A percentile compares a stretch with the other conserved stretches of the same genome.
Conservation (phyloP, 2,113 vertebrate species). For the Alouatta palliata region DNA sequence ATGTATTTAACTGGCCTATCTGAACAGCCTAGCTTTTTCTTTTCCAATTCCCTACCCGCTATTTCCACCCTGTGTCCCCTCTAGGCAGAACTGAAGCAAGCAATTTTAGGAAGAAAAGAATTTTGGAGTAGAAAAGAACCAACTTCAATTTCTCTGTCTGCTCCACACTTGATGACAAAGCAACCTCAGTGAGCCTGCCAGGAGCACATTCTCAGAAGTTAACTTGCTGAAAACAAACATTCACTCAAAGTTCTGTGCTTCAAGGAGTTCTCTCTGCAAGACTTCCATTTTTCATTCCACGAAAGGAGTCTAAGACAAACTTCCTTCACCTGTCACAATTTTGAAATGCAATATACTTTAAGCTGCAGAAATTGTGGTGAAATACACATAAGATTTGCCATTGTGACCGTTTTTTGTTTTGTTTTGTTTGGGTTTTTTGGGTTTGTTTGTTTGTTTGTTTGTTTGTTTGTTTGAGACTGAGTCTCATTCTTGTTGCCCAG, state of each 20-base stretch:
- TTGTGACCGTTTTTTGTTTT: too few relatives aligned
- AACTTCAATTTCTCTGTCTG: not conserved
- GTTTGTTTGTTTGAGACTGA: too few relatives aligned
- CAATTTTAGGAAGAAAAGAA: not conserved
- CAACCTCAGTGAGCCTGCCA: not conserved
- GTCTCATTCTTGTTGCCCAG: too few relatives aligned
- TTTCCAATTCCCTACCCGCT: not conserved
- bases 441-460: too few relatives aligned
- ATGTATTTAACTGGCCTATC: not conserved
- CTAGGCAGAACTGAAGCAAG: slow-evolving; percentile 20
- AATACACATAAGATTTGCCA: not conserved
- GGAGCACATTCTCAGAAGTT: rapidly evolving
- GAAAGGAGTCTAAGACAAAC: rapidly evolving
- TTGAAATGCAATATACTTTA: not conserved
- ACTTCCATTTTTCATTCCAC: not conserved
- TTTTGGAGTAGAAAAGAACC: slow-evolving; percentile 37
- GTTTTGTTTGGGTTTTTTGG: too few relatives aligned
- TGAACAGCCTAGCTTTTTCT: not conserved
- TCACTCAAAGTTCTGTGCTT: not conserved
- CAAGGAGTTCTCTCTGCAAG: not conserved
- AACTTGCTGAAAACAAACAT: not conserved
- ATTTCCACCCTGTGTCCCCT: not conserved
- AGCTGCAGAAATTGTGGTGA: not conserved
- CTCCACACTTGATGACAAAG: not conserved
- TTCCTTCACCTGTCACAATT: not conserved